Evolutionary conservation across 2,113 vertebrate species (phyloP).

Genomic region (Melospiza melodia): DNA sequence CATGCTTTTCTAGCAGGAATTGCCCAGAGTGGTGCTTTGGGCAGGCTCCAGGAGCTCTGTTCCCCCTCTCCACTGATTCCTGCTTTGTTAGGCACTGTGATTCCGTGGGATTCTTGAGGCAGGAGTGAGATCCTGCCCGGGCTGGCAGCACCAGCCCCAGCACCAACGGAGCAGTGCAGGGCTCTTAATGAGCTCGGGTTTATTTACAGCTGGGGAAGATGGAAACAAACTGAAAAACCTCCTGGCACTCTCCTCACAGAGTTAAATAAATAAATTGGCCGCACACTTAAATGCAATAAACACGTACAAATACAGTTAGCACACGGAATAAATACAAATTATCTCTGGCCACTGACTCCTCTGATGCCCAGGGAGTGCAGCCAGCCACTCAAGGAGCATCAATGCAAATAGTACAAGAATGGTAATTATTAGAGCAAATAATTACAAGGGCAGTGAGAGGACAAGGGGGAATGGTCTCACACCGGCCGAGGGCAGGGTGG

Average conservation of each 20-base stretch:
- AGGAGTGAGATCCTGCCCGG: background rate
- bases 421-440: background rate
- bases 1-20: accelerated
- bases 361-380: background rate
- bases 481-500: background rate
- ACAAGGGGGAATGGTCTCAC: accelerated
- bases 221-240: background rate
- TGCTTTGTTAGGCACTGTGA: background rate
- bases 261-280: background rate
- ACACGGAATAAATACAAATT: background rate
- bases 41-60: accelerated
- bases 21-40: accelerated
- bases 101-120: background rate
- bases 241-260: background rate
- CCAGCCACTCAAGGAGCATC: background rate
- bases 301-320: background rate
- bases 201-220: background rate
- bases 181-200: background rate
- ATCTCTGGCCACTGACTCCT: background rate
- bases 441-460: background rate
- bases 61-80: background rate
- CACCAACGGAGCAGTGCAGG: background rate
- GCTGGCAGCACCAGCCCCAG: background rate
- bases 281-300: background rate
- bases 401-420: background rate